Evolutionary conservation across 2,113 vertebrate species (phyloP).

Genomic region (Amphiprion ocellaris): DNA sequence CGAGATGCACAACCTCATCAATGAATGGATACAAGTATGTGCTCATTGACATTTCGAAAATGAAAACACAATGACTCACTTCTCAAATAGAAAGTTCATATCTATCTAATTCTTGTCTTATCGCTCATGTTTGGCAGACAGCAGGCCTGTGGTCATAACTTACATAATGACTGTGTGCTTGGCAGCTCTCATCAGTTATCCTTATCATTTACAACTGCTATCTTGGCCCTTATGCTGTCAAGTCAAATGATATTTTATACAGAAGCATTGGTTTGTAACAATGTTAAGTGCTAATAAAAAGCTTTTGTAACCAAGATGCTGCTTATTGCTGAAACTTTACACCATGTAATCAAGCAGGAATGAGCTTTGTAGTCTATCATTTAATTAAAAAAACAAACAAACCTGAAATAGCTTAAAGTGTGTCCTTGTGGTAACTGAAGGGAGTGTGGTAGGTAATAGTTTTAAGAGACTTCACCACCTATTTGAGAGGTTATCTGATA

Average conservation of each 20-base stretch:
- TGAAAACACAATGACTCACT: conserved; percentile 4
- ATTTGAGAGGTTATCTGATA: no score
- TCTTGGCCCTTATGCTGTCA: background rate
- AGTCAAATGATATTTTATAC: background rate
- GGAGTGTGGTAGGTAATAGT: background rate
- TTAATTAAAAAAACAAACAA: no score
- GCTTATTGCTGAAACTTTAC: background rate
- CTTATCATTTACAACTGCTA: conserved; percentile 14
- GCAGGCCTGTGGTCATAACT: conserved; percentile 6
- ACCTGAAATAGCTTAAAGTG: background rate
- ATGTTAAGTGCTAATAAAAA: background rate
- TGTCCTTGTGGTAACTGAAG: background rate
- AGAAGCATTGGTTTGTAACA: no score
- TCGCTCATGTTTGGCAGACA: background rate
- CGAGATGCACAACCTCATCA: conserved; percentile 6
- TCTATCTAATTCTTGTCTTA: conserved; percentile 6
- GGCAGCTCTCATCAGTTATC: conserved; percentile 21
- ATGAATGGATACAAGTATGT: no score
- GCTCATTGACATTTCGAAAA: background rate
- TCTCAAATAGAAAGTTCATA: conserved; percentile 19
- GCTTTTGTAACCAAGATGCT: background rate
- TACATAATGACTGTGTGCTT: conserved; percentile 6
- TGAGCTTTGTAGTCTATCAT: no score
- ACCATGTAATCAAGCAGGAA: background rate
- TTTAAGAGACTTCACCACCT: no score